Evolutionary conservation across 2,888 invertebrate genomes (phyloP), one percentile per base, ranked within the genome.

Genomic region (Apocheima hispidaria): DNA sequence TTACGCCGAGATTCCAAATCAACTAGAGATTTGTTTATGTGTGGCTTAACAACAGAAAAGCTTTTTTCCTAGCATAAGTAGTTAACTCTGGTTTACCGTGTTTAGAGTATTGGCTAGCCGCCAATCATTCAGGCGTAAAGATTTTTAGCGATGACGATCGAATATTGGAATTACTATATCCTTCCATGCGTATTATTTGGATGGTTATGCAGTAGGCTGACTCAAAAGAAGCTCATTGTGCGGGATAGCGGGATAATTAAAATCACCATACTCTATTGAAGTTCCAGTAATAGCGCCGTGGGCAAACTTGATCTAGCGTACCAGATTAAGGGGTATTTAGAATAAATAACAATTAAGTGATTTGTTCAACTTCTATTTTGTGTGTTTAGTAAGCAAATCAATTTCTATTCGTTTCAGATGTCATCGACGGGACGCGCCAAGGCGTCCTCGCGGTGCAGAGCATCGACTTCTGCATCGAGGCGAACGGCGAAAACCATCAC

Each of bases 401-500:
- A 30, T 58, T 41, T 75, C 4, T 2, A 70, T 74, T 44, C 78
- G 74, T 79, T 81, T 65, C 82, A 92, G 93, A 93, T 86, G 89
- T 90, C 65, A 78, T 83, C 66, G 94, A 93, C 74, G 89, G 88
- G 43, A 88, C 90, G 30, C 84, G 88, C 12, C 87, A 89, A 68
- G 94, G 93, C 21, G 95, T 97, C 58, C 88, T 97, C 55, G 94
- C 95, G 10, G 94, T 98, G 6, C 92, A 95, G 71, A 93, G 94
- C 60, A 95, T 97, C 60, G 96, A 98, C 82, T 94, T 96, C 53
- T 95, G 96, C 75, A 90, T 96, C 53, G 91, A 93, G 6, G 94
- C 95, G 38, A 98, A 98, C 84, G 96, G 97, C 7, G 92, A 93
- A 38, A 93, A 94, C 62, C 98, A 98, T 82, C 95, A 95, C 79